A percentile compares a stretch with the other conserved stretches of the same genome.
phyloP scores from a whole-genome alignment of 2,888 invertebrate genomes.

The Acronicta alni region DNA sequence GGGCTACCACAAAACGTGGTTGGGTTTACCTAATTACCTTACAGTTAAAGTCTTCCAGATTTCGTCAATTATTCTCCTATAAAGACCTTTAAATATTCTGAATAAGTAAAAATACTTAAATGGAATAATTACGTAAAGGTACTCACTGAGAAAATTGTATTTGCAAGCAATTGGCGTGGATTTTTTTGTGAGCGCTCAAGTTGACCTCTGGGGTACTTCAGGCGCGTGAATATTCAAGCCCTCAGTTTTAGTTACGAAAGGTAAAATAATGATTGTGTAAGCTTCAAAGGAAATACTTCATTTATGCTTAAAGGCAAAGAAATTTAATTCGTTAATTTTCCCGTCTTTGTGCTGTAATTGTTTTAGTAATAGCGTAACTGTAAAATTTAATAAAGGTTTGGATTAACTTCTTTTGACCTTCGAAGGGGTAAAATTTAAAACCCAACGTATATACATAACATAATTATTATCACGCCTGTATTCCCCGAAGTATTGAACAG shows the following conservation, averaged over 20 bases:
- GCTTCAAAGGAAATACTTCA: not conserved
- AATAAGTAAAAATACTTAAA: too few species aligned
- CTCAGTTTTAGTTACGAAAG: not conserved
- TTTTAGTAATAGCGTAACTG: not conserved
- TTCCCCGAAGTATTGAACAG: too few species aligned
- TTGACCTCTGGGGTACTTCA: constrained; percentile 16
- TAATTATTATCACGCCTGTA: too few species aligned
- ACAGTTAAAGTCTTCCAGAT: too few species aligned
- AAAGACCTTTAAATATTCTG: too few species aligned
- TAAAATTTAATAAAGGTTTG: not conserved
- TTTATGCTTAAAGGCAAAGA: not conserved
- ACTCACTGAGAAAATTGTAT: constrained; percentile 22
- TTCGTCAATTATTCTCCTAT: too few species aligned
- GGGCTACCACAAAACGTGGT: too few species aligned
- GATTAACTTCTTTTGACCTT: not conserved
- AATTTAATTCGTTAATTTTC: not conserved
- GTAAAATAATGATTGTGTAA: constrained; percentile 8
- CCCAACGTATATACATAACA: too few species aligned
- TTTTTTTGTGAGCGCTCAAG: constrained; percentile 7
- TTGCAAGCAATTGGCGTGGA: constrained; percentile 12
- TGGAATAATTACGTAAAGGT: constrained; percentile 30
- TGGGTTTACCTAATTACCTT: too few species aligned
- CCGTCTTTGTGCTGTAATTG: not conserved
- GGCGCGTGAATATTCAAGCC: constrained; percentile 1
- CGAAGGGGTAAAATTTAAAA: too few species aligned